phyloP scores from a whole-genome alignment of 2,113 vertebrate species.

The Microcebus lehilahytsara region DNA sequence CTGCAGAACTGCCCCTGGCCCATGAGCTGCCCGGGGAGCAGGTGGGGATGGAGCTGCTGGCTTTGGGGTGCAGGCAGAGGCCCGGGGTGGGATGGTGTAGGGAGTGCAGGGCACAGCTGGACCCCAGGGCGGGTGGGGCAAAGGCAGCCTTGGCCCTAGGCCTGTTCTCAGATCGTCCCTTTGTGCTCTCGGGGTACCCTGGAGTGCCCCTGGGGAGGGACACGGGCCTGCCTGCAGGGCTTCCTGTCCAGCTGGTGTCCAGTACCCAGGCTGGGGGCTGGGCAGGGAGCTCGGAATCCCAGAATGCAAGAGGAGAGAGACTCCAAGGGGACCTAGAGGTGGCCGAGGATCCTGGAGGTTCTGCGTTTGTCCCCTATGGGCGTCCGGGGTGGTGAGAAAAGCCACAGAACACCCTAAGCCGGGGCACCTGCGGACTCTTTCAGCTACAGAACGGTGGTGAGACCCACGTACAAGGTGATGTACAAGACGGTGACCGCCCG shows the following conservation, averaged over 20 bases:
- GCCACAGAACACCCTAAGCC: not conserved
- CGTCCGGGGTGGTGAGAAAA: not conserved
- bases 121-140: not conserved
- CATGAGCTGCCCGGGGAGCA: constrained; percentile 91
- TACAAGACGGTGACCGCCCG: constrained; percentile 93
- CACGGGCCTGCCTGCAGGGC: not conserved
- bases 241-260: not conserved
- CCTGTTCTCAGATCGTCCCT: not conserved
- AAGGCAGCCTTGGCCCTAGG: not conserved
- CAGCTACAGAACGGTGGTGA: constrained; percentile 92
- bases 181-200: not conserved
- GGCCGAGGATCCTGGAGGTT: not conserved
- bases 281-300: not conserved
- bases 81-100: not conserved
- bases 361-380: not conserved
- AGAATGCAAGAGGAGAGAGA: not conserved
- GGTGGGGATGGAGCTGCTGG: constrained; percentile 82
- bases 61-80: accelerated
- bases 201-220: not conserved
- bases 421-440: not conserved
- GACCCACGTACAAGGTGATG: constrained; percentile 92
- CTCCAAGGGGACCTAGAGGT: not conserved
- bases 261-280: not conserved
- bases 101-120: not conserved
- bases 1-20: constrained; percentile 97